These are phyloP conservation scores for Saguinus midas DNA, from an alignment of 2,113 vertebrate genomes.

Conservation along the genomic window DNA sequence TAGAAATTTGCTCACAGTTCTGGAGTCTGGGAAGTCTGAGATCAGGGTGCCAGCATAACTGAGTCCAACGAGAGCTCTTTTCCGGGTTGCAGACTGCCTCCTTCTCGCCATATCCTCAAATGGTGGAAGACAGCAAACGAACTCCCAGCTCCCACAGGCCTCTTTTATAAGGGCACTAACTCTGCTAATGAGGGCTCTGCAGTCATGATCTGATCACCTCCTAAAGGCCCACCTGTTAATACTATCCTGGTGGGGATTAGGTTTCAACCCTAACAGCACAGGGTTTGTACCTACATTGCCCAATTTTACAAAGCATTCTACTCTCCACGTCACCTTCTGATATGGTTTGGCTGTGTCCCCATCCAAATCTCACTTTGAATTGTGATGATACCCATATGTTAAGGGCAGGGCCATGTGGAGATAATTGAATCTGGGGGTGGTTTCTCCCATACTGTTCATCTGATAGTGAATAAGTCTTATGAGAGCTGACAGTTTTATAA, in stretches of 20 bases:
- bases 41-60: too few relatives aligned
- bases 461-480: too few relatives aligned
- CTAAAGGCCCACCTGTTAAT: neutral
- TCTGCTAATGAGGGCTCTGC: neutral
- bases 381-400: too few relatives aligned
- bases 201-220: neutral
- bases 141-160: fast-evolving
- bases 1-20: neutral
- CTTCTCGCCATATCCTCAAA: fast-evolving
- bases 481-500: too few relatives aligned
- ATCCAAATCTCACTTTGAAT: too few relatives aligned
- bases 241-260: fast-evolving
- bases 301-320: neutral
- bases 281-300: neutral
- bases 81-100: neutral
- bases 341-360: too few relatives aligned
- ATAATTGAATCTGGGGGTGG: too few relatives aligned
- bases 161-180: neutral
- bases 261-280: neutral
- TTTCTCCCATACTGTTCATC: too few relatives aligned
- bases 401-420: too few relatives aligned
- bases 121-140: too few relatives aligned
- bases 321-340: neutral
- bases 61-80: fast-evolving
- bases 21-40: too few relatives aligned